A percentile compares a stretch with the other conserved stretches of the same genome.
phyloP scores from a whole-genome alignment of 1,140 invertebrate genomes.

The Contarinia nasturtii region DNA sequence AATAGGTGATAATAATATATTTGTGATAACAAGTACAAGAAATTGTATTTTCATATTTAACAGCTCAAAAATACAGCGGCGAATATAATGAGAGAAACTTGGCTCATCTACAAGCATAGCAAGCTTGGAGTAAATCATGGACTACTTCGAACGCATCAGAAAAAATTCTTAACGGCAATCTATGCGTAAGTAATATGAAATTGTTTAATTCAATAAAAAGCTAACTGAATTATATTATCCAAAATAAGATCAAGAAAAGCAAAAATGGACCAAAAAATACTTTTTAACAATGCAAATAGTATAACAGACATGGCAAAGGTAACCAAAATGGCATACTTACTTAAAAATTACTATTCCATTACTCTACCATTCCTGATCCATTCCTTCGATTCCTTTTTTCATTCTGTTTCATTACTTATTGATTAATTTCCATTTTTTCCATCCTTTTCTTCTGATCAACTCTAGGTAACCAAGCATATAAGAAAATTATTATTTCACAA shows the following conservation, averaged over 20 bases:
- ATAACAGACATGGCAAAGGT: constrained; percentile 99
- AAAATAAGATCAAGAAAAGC: constrained; percentile 84
- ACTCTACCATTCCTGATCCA: no score
- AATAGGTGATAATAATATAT: no score
- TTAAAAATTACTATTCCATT: no score
- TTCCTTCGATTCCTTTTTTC: no score
- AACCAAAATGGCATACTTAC: constrained; percentile 20
- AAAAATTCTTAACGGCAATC: constrained; percentile 98
- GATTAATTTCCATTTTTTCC: no score
- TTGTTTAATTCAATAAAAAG: neutral
- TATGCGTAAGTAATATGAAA: constrained; percentile 53
- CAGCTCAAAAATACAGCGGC: constrained; percentile 99
- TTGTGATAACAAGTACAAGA: no score
- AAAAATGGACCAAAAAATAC: constrained; percentile 98
- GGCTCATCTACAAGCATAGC: constrained; percentile 99
- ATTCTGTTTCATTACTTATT: no score
- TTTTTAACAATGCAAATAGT: constrained; percentile 98
- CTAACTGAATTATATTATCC: neutral
- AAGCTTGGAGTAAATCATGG: constrained; percentile 90
- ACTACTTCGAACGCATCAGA: constrained; percentile 90
- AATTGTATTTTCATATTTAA: constrained; percentile 19
- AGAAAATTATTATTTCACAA: neutral
- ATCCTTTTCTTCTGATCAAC: no score
- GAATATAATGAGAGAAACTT: constrained; percentile 97
- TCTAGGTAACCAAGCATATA: no score